Percentiles rank a stretch among this genome's conserved stretches.
Conservation (phyloP, 2,888 invertebrate species). For the Melieria picta region DNA sequence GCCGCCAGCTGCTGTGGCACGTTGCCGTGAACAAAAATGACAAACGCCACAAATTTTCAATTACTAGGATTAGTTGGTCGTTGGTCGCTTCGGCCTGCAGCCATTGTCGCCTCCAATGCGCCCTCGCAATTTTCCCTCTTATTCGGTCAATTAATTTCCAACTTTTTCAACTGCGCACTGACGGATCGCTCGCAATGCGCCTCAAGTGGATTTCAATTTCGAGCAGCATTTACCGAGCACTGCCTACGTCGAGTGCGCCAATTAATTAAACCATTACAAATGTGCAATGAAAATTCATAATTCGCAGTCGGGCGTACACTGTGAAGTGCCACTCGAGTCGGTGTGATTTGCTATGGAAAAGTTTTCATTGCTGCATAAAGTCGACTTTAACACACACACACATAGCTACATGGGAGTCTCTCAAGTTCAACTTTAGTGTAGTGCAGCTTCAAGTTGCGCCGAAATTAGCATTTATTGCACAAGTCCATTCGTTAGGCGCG, state of each 20-base stretch:
- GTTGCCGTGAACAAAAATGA: slow-evolving; percentile 7
- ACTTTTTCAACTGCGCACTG: slow-evolving; percentile 49
- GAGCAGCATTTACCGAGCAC: neutral
- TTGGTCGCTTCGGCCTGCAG: too few relatives aligned
- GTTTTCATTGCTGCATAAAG: too few relatives aligned
- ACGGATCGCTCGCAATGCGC: slow-evolving; percentile 35
- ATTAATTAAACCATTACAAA: slow-evolving; percentile 51
- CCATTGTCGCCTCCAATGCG: neutral
- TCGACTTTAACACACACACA: too few relatives aligned
- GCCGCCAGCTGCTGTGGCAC: slow-evolving; percentile 1
- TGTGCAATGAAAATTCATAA: neutral
- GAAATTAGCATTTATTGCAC: too few relatives aligned
- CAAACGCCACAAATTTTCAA: slow-evolving; percentile 26
- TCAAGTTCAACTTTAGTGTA: too few relatives aligned
- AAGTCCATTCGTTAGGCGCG: too few relatives aligned
- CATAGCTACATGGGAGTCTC: too few relatives aligned
- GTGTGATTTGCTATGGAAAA: too few relatives aligned
- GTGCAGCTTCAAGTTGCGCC: too few relatives aligned
- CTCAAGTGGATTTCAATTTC: neutral
- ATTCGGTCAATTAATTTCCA: slow-evolving; percentile 38
- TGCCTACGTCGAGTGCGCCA: slow-evolving; percentile 41
- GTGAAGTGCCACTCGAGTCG: neutral
- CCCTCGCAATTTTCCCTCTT: slow-evolving; percentile 5
- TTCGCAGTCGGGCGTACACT: slow-evolving; percentile 43
- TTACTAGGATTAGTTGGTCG: slow-evolving; percentile 23